A percentile compares a stretch with the other conserved stretches of the same genome.
phyloP scores from a whole-genome alignment of 2,888 invertebrate genomes.

The Temnothorax rugatulus region DNA sequence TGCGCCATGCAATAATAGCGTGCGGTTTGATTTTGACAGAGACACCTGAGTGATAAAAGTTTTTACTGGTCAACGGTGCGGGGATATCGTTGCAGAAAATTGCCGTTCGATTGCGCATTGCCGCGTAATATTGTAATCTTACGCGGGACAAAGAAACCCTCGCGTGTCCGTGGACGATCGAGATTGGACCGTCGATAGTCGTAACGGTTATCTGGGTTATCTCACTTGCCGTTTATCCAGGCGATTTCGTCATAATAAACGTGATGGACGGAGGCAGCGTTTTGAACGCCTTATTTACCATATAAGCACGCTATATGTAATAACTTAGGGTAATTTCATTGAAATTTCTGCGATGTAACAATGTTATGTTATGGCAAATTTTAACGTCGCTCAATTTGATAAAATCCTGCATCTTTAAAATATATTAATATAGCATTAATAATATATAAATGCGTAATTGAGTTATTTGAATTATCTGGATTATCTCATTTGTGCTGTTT shows the following conservation, averaged over 20 bases:
- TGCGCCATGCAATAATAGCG: slow-evolving; percentile 34
- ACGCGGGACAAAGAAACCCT: slow-evolving; percentile 71
- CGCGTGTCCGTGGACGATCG: slow-evolving; percentile 66
- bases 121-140: slow-evolving; percentile 67
- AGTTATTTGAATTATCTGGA: not conserved
- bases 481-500: slow-evolving; percentile 1
- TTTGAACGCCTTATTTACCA: slow-evolving; percentile 12
- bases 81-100: slow-evolving; percentile 66
- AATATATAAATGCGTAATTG: not conserved
- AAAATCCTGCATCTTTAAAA: not conserved
- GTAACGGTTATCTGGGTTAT: slow-evolving; percentile 60
- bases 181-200: slow-evolving; percentile 60
- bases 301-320: not conserved
- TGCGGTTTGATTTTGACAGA: slow-evolving; percentile 69
- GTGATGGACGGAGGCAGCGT: slow-evolving; percentile 18
- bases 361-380: not conserved
- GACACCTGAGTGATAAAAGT: slow-evolving; percentile 65
- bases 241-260: slow-evolving; percentile 45
- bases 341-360: not conserved
- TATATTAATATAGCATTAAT: not conserved
- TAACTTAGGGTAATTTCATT: not conserved
- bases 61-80: slow-evolving; percentile 50
- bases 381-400: not conserved
- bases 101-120: slow-evolving; percentile 62
- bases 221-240: slow-evolving; percentile 48